These are phyloP conservation scores for Drosophila sordidula DNA, from an alignment of 2,888 invertebrate genomes.

Conservation along the genomic window DNA sequence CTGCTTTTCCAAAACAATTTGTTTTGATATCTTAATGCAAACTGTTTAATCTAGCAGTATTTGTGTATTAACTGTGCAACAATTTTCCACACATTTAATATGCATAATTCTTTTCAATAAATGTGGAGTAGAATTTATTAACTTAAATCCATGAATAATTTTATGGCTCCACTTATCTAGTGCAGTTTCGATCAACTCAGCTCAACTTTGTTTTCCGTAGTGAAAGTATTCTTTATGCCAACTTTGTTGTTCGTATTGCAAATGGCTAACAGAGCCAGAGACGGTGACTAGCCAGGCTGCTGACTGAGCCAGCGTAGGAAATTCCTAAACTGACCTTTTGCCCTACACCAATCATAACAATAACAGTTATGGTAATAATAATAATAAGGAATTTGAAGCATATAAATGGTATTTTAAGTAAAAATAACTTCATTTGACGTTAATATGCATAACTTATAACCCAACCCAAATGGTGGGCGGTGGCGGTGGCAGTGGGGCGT, in stretches of 20 bases:
- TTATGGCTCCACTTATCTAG: too few relatives aligned
- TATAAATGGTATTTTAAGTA: slow-evolving; percentile 75
- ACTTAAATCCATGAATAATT: too few relatives aligned
- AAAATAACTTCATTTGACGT: slow-evolving; percentile 79
- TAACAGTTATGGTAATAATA: slow-evolving; percentile 37
- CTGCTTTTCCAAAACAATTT: too few relatives aligned
- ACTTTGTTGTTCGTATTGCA: slow-evolving; percentile 9
- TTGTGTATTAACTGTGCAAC: too few relatives aligned
- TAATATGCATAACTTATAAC: slow-evolving; percentile 51
- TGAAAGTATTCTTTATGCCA: slow-evolving; percentile 19
- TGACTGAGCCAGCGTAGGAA: background rate
- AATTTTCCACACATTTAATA: background rate
- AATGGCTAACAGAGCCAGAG: background rate
- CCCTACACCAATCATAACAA: slow-evolving; percentile 26
- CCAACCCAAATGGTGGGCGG: slow-evolving; percentile 3
- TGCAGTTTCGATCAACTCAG: background rate
- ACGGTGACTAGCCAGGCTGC: background rate
- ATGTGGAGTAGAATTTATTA: too few relatives aligned
- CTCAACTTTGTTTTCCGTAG: background rate
- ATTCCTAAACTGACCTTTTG: slow-evolving; percentile 18
- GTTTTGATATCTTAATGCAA: too few relatives aligned
- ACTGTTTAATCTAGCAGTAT: too few relatives aligned
- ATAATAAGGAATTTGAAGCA: slow-evolving; percentile 58
- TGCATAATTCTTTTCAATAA: background rate
- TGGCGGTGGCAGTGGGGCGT: slow-evolving; percentile 1